Base-by-base conservation (phyloP, 2,113 vertebrate species). In the Sorex fumeus region DNA sequence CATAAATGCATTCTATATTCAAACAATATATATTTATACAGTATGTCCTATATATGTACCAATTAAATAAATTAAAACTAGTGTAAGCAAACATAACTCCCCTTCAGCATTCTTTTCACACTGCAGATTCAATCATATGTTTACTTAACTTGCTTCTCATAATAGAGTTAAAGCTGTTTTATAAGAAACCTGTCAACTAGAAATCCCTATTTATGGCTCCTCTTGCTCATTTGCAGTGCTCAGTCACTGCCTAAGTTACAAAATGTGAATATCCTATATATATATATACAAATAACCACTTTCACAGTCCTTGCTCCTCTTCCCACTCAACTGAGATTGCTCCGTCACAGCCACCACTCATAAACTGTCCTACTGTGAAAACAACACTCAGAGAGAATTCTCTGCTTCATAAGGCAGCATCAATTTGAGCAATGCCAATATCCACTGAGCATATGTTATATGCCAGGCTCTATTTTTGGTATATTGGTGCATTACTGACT, bases 101-200 rank as follows among this genome's bases (percentile, higher is more conserved):
- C 57, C 43, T 92, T 84, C 50, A 75, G 34, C 82, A 64, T 53
- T 76, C 40, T 25, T 87, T 47, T 85, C 27, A 85, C 50, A 69
- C 57, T 81, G 15, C 27, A 93, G 50, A 23, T 93, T 95, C 70
- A 76, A 71, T 95, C 88, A 87, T 84, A 79, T 69, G 66, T 85
- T 96, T 85, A n/a, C 50, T 93, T 85, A 83, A 89, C 66, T 87
- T 66, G 28, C 70, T 94, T 96, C 40, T 85, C 78, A 53, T 93
- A 72, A 84, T 93, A 93, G 60, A 88, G 70, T 88, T 87, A 95
- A 94, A 91, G 60, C 90, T 93, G 81, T 87, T 93, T 81, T 87
- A 94, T 91, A 70, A 53, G 89, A 47, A 87, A 25, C 70, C 60
- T 95, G 70, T 91, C 89, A 94, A 75, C 66, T 62, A 76, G 70